Evolutionary conservation across 2,113 vertebrate genomes (phyloP).

Genomic region (Egretta garzetta): DNA sequence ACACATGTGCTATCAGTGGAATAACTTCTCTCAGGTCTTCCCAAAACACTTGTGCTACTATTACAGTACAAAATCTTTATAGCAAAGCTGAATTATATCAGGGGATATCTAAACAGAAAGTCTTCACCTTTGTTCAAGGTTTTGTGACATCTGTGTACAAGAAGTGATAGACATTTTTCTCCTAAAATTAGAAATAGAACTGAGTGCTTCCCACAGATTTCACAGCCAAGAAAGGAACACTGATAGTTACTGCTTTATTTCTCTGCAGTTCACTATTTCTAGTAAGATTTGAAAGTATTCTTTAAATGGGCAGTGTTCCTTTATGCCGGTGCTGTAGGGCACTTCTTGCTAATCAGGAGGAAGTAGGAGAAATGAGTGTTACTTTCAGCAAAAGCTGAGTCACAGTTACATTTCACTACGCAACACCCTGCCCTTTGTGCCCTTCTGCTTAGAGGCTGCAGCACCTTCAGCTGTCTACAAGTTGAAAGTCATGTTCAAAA

Average conservation of each 20-base stretch:
- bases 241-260: background rate
- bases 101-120: background rate
- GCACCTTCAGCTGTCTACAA: background rate
- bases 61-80: background rate
- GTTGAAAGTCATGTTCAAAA: conserved; percentile 36
- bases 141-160: background rate
- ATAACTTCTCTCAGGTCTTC: background rate
- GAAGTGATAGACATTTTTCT: background rate
- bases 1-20: background rate
- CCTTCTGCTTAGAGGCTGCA: background rate
- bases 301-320: background rate
- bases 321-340: background rate
- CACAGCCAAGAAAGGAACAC: background rate
- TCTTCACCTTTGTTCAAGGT: background rate
- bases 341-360: conserved; percentile 38
- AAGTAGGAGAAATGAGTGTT: conserved; percentile 17
- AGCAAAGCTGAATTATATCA: background rate
- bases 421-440: conserved; percentile 10
- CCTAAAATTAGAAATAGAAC: background rate
- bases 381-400: conserved; percentile 50
- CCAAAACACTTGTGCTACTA: background rate
- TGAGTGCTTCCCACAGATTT: background rate
- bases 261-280: background rate
- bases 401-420: background rate
- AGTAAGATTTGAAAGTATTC: background rate